phyloP scores from a whole-genome alignment of 1,140 invertebrate species.

The Drosophila nebulosa region DNA sequence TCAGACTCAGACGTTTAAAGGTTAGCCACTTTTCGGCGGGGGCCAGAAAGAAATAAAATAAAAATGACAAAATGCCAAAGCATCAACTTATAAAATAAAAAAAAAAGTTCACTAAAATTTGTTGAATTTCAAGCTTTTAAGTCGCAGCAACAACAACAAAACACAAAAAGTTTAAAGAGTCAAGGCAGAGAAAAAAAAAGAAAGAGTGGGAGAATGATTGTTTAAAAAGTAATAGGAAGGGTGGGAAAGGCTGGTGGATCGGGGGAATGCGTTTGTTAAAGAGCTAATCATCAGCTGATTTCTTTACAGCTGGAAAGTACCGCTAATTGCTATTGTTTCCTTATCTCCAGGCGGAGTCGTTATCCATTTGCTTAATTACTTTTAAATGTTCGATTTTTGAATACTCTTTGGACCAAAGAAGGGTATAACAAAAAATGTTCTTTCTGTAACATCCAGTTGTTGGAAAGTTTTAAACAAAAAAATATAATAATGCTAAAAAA shows the following conservation, averaged over 20 bases:
- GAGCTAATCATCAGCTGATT: slow-evolving; percentile 50
- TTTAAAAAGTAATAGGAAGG: not conserved
- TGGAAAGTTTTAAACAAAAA: not conserved
- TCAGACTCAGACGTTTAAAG: slow-evolving; percentile 30
- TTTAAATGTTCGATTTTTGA: not conserved
- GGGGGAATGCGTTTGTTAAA: not conserved
- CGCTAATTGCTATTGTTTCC: slow-evolving; percentile 1
- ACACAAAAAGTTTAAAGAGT: not conserved
- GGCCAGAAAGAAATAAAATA: slow-evolving; percentile 22
- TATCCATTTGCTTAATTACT: not conserved
- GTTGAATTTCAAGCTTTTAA: slow-evolving; percentile 3
- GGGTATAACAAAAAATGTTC: not conserved
- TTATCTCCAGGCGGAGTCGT: not conserved
- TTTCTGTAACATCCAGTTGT: too few relatives aligned
- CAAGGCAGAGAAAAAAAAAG: not conserved
- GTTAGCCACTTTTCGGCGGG: slow-evolving; percentile 38
- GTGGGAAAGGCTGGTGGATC: too few relatives aligned
- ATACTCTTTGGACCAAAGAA: not conserved
- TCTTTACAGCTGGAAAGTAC: slow-evolving; percentile 6
- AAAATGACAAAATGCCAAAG: slow-evolving; percentile 47
- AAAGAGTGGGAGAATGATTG: not conserved
- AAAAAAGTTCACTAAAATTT: slow-evolving; percentile 25
- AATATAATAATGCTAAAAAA: not conserved
- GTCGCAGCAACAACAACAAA: not conserved
- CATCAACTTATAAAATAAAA: slow-evolving; percentile 13